Percentiles rank a stretch among this genome's conserved stretches.
These are phyloP conservation scores for Tigriopus californicus DNA, from an alignment of 2,888 invertebrate genomes.

Conservation along the genomic window DNA sequence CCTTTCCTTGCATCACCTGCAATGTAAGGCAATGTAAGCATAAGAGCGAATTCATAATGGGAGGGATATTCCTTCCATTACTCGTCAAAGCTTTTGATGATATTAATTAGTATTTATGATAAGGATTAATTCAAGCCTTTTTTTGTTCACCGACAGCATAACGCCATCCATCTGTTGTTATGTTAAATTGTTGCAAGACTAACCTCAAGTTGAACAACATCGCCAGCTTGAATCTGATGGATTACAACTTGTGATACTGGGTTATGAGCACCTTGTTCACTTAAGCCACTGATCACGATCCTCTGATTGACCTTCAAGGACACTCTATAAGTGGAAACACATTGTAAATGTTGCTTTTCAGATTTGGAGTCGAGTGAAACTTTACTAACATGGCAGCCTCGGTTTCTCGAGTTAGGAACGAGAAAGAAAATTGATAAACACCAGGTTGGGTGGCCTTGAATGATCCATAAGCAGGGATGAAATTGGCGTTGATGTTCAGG, in stretches of 20 bases:
- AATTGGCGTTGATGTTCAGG: conserved; percentile 10
- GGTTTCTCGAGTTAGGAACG: background rate
- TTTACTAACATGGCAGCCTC: background rate
- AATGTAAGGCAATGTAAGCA: no score
- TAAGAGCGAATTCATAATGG: no score
- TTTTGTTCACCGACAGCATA: no score
- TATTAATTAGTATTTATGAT: no score
- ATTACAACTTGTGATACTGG: background rate
- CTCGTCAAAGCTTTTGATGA: no score
- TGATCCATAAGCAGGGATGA: conserved; percentile 8
- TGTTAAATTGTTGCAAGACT: background rate
- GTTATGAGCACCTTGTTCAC: background rate
- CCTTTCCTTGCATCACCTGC: background rate
- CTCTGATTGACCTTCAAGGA: background rate
- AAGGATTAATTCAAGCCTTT: no score
- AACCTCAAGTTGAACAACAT: conserved; percentile 7
- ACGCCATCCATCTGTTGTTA: no score
- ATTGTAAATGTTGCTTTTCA: background rate
- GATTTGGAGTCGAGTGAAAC: background rate
- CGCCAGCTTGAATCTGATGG: background rate
- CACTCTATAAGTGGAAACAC: background rate
- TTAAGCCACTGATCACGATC: background rate
- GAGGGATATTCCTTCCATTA: no score
- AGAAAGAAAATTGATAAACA: conserved; percentile 3
- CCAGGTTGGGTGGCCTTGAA: conserved; percentile 3